These are phyloP conservation scores for Merops nubicus DNA, from an alignment of 2,113 vertebrate genomes.

Conservation along the genomic window DNA sequence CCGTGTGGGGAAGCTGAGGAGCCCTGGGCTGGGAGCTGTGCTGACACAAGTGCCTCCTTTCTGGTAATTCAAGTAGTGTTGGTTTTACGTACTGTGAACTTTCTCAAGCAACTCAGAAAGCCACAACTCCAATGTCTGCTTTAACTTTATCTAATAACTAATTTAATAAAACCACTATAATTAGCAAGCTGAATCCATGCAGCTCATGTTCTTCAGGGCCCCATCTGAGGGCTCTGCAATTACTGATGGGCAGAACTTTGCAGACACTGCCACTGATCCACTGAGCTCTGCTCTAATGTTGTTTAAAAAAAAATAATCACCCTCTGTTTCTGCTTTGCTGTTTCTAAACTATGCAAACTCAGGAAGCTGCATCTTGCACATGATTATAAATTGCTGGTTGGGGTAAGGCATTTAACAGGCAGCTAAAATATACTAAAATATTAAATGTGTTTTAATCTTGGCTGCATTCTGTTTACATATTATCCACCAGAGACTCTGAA, in stretches of 20 bases:
- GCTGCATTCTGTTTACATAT: rapidly evolving
- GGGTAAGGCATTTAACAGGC: background rate
- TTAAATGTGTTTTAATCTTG: background rate
- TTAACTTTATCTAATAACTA: background rate
- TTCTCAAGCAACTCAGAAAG: background rate
- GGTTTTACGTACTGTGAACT: background rate
- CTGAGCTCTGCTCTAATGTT: background rate
- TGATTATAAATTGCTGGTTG: background rate
- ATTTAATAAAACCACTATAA: background rate
- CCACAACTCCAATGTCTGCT: background rate
- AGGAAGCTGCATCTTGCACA: background rate
- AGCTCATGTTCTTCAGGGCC: background rate
- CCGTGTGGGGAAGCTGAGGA: background rate
- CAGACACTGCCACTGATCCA: background rate
- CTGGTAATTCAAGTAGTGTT: background rate
- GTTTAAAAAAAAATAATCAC: background rate
- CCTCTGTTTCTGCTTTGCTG: background rate
- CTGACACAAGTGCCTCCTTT: background rate
- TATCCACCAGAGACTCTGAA: background rate
- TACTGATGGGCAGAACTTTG: background rate
- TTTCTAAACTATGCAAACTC: background rate
- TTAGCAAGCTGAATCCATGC: background rate
- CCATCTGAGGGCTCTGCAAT: background rate
- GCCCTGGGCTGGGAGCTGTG: background rate
- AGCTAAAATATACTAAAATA: background rate